A percentile compares a stretch with the other conserved stretches of the same genome.
Conservation (phyloP, 1,140 invertebrate genomes). For the Lucilia cuprina region DNA sequence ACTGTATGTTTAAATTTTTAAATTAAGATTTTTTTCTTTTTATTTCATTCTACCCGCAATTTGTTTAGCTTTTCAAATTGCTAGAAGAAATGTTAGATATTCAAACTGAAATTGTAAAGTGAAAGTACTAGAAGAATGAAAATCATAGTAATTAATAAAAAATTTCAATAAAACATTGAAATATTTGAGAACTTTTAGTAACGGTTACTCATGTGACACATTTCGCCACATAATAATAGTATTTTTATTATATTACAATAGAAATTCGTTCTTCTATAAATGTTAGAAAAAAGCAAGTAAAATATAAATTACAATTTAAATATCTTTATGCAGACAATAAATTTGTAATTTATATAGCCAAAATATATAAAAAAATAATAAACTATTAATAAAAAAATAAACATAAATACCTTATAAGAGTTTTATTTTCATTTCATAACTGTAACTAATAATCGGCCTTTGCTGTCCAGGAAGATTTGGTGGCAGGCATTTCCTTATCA, state of each 20-base stretch:
- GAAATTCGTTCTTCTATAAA: background rate
- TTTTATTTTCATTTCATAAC: background rate
- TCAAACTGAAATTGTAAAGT: too few species aligned
- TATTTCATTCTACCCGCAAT: too few species aligned
- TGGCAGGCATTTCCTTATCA: slow-evolving; percentile 63
- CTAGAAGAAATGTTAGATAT: too few species aligned
- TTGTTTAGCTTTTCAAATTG: too few species aligned
- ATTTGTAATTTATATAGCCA: slow-evolving; percentile 19
- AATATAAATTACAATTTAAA: slow-evolving; percentile 1
- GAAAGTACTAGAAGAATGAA: too few species aligned
- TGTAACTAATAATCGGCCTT: slow-evolving; percentile 57
- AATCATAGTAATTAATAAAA: too few species aligned
- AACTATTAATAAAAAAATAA: background rate
- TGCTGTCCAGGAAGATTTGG: slow-evolving; percentile 56
- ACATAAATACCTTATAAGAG: background rate
- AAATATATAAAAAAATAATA: background rate
- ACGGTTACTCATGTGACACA: background rate
- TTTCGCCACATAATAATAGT: background rate
- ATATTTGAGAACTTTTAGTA: background rate
- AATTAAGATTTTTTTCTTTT: too few species aligned
- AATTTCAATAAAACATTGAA: background rate
- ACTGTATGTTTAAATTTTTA: too few species aligned
- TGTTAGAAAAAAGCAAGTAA: background rate
- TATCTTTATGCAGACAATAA: slow-evolving; percentile 25
- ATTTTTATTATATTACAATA: background rate